Conservation (phyloP, 2,797 vertebrate species). For the Paratrypauchen microcephalus region DNA sequence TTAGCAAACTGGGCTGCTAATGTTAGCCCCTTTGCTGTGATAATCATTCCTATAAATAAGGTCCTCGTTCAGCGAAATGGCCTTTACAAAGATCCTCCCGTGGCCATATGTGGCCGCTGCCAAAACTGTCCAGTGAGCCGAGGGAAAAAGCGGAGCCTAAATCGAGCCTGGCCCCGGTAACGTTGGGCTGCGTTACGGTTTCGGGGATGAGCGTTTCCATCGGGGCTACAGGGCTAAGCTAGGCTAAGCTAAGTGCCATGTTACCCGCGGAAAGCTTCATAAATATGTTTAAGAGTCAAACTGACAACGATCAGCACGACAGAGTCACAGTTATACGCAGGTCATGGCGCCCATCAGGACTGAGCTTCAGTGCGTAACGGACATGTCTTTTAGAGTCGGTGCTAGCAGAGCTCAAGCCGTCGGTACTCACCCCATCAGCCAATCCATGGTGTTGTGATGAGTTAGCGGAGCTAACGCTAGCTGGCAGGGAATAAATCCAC, state of each 20-base stretch:
- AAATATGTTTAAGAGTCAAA: slow-evolving; percentile 8
- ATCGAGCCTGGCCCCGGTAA: slow-evolving; percentile 39
- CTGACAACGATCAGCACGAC: slow-evolving; percentile 5
- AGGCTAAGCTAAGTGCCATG: slow-evolving; percentile 56
- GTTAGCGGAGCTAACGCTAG: slow-evolving; percentile 67
- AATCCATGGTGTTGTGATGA: slow-evolving; percentile 84
- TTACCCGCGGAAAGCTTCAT: slow-evolving; percentile 25
- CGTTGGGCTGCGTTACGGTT: slow-evolving; percentile 17
- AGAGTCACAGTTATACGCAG: slow-evolving; percentile 25
- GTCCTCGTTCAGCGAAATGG: slow-evolving; percentile 12
- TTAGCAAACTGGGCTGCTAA: slow-evolving; percentile 56
- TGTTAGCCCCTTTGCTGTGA: slow-evolving; percentile 37
- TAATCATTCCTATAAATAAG: slow-evolving; percentile 51
- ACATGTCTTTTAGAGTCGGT: slow-evolving; percentile 32
- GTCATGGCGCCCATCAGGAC: slow-evolving; percentile 21
- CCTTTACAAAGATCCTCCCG: slow-evolving; percentile 20
- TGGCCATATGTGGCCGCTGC: slow-evolving; percentile 40
- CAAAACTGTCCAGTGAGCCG: slow-evolving; percentile 9
- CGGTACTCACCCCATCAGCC: slow-evolving; percentile 93
- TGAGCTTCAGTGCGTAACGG: slow-evolving; percentile 37
- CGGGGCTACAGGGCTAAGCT: slow-evolving; percentile 54
- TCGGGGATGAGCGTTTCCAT: slow-evolving; percentile 9
- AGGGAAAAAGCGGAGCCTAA: slow-evolving; percentile 31
- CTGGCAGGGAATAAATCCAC: slow-evolving; percentile 73
- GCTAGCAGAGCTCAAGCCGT: slow-evolving; percentile 50